Conservation (phyloP, 2,113 vertebrate genomes). For the Callocephalon fimbriatum region DNA sequence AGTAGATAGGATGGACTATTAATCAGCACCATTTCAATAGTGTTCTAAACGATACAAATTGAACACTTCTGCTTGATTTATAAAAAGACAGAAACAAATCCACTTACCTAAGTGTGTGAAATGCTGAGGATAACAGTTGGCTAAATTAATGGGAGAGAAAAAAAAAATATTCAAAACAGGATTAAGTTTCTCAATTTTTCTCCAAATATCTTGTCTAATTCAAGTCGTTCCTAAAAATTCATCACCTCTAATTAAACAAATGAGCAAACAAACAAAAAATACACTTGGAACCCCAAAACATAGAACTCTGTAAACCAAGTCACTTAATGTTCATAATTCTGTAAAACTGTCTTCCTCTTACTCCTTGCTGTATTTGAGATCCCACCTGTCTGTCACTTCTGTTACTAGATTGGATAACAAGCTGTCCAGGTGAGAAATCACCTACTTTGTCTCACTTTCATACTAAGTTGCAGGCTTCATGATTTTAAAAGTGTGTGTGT, state of each 20-base stretch:
- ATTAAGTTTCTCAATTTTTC: not conserved
- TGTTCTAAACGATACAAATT: not conserved
- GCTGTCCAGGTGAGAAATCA: not conserved
- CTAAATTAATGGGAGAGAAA: not conserved
- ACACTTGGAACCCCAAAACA: not conserved
- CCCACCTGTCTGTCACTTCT: not conserved
- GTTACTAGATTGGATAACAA: not conserved
- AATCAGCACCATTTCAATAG: not conserved
- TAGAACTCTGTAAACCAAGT: not conserved
- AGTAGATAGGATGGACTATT: not conserved
- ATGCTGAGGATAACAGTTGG: not conserved
- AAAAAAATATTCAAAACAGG: not conserved
- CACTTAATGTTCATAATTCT: not conserved
- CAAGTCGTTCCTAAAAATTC: not conserved
- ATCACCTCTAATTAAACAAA: not conserved
- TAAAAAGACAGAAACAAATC: not conserved
- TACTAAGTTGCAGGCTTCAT: not conserved
- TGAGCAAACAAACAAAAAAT: not conserved
- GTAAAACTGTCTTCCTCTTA: not conserved
- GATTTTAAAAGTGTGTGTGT: not conserved
- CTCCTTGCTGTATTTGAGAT: not conserved
- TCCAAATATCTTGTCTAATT: not conserved
- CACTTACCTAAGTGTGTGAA: not conserved
- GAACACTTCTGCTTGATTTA: not conserved
- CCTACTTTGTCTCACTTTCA: not conserved